phyloP scores from a whole-genome alignment of 2,113 vertebrate species.

The Grallaria varia region DNA sequence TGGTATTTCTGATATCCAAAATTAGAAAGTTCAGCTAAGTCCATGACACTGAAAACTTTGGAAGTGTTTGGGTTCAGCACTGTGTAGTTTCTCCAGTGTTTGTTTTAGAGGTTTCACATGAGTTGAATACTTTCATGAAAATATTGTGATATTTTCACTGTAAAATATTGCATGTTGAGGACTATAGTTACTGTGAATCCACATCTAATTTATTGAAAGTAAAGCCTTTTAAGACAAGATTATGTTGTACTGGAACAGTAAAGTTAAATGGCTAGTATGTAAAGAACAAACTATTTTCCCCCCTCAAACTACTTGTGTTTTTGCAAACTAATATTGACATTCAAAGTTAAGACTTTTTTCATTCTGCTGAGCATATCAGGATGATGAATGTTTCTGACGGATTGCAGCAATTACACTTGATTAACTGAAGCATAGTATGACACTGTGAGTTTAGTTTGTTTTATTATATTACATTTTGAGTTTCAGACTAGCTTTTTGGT shows the following conservation, averaged over 20 bases:
- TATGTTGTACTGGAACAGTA: background rate
- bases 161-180: background rate
- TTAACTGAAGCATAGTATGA: background rate
- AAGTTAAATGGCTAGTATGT: background rate
- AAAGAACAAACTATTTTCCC: background rate
- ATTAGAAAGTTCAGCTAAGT: background rate
- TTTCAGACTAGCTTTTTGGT: background rate
- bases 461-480: background rate
- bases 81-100: background rate
- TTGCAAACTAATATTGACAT: background rate
- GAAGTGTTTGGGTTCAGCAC: background rate
- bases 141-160: background rate
- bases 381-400: conserved; percentile 19
- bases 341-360: background rate
- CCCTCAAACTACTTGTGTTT: background rate
- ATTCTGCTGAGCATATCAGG: background rate
- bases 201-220: background rate
- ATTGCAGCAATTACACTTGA: background rate
- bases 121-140: background rate
- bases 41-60: background rate
- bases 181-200: background rate
- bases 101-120: background rate
- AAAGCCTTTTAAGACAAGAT: background rate
- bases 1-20: background rate
- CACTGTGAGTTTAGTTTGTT: background rate